Evolutionary conservation across 2,888 invertebrate genomes (phyloP).

Genomic region (Apomyelois bistriatella): DNA sequence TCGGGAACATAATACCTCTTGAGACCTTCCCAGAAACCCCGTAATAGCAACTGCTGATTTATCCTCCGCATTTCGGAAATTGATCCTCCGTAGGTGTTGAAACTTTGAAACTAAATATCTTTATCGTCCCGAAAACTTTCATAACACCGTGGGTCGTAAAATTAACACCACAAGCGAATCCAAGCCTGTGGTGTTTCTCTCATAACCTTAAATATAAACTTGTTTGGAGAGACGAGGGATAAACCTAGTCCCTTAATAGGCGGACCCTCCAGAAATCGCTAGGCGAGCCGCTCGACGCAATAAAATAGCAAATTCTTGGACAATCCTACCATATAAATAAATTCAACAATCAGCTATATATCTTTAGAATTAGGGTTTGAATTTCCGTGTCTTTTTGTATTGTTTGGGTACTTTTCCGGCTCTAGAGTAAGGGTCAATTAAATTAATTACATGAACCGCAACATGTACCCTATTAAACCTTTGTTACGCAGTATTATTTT

Average conservation of each 20-base stretch:
- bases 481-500: constrained; percentile 54
- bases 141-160: constrained; percentile 10
- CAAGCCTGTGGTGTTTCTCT: constrained; percentile 26
- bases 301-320: constrained; percentile 58
- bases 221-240: constrained; percentile 40
- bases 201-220: constrained; percentile 43
- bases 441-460: constrained; percentile 65
- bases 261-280: constrained; percentile 55
- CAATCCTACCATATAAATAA: constrained; percentile 35
- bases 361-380: constrained; percentile 38
- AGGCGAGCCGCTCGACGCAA: constrained; percentile 52
- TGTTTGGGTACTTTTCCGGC: constrained; percentile 42
- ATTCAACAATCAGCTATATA: constrained; percentile 34
- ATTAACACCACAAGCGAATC: constrained; percentile 22
- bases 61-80: too few species aligned
- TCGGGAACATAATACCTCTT: too few species aligned
- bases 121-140: constrained; percentile 2
- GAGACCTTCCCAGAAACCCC: too few species aligned
- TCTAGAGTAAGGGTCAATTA: constrained; percentile 62
- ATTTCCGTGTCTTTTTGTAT: constrained; percentile 32
- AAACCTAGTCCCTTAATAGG: constrained; percentile 47
- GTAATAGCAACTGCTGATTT: too few species aligned
- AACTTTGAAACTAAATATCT: background rate
- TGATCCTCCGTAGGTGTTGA: background rate
- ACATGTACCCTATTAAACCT: constrained; percentile 64